A percentile compares a stretch with the other conserved stretches of the same genome.
These are phyloP conservation scores for Amphimallon solstitiale DNA, from an alignment of 2,888 invertebrate genomes.

Conservation along the genomic window DNA sequence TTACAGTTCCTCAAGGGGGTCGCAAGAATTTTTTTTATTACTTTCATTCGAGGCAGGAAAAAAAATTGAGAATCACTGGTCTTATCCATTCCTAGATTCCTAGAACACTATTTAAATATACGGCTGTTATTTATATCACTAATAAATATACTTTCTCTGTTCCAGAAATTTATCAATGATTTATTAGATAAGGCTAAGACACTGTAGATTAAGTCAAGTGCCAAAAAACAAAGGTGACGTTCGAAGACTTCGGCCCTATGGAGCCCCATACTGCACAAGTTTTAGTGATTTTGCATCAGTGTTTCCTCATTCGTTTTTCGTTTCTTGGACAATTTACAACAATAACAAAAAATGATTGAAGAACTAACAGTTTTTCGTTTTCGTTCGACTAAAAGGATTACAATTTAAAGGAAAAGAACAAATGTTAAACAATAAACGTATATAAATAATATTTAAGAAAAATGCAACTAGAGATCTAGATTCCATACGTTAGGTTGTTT, in stretches of 20 bases:
- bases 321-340: slow-evolving; percentile 39
- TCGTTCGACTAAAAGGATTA: neutral
- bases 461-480: slow-evolving; percentile 14
- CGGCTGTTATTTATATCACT: too few relatives aligned
- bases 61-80: too few relatives aligned
- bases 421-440: neutral
- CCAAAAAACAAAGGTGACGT: slow-evolving; percentile 54
- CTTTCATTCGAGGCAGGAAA: too few relatives aligned
- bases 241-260: slow-evolving; percentile 52
- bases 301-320: slow-evolving; percentile 49
- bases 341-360: neutral
- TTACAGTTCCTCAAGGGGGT: too few relatives aligned
- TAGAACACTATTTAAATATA: too few relatives aligned
- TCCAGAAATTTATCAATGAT: slow-evolving; percentile 91
- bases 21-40: too few relatives aligned
- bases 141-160: slow-evolving; percentile 56
- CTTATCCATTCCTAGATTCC: too few relatives aligned
- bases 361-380: neutral
- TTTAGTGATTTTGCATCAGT: slow-evolving; percentile 55
- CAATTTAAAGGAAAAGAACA: neutral
- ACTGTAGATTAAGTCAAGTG: slow-evolving; percentile 71
- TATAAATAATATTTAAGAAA: neutral
- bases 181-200: slow-evolving; percentile 90
- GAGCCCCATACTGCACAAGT: slow-evolving; percentile 55
- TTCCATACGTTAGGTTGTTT: neutral